Percentiles rank a stretch among this genome's conserved stretches.
Conservation (phyloP, 2,797 vertebrate species). For the Denticeps clupeoides region DNA sequence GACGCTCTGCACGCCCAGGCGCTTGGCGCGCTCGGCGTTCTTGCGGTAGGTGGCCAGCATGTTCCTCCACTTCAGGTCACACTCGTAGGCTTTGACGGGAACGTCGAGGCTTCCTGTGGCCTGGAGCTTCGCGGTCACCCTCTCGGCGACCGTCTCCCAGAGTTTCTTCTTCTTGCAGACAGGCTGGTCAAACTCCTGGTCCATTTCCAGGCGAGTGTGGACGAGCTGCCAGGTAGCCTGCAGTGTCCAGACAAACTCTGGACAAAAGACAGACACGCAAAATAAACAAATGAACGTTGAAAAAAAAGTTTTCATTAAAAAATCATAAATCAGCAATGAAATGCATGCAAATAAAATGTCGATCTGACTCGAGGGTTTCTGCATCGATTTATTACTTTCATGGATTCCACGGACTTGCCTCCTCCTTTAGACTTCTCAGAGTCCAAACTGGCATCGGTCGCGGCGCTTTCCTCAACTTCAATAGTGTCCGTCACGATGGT, state of each 20-base stretch:
- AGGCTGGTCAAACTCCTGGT: constrained; percentile 59
- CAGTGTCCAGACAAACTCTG: constrained; percentile 65
- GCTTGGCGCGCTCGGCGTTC: constrained; percentile 53
- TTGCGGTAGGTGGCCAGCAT: constrained; percentile 66
- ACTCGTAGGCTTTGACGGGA: constrained; percentile 58
- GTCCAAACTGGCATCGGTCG: constrained; percentile 35
- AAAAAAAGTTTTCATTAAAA: neutral
- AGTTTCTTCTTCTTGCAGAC: constrained; percentile 68
- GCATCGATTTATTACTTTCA: too few species aligned
- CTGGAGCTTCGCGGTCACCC: constrained; percentile 46
- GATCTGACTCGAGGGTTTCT: too few species aligned
- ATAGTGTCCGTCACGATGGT: constrained; percentile 46
- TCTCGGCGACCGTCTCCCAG: constrained; percentile 61
- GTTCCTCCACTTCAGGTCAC: constrained; percentile 69
- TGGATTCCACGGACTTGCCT: too few species aligned
- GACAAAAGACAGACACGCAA: neutral
- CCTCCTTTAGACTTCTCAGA: constrained; percentile 52
- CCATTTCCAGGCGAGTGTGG: constrained; percentile 60
- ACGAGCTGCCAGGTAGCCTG: constrained; percentile 65
- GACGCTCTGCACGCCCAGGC: constrained; percentile 45
- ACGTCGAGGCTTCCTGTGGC: constrained; percentile 37
- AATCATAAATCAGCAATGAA: too few species aligned
- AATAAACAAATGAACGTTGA: neutral
- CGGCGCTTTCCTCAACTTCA: constrained; percentile 46
- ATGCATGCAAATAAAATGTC: too few species aligned